Evolutionary conservation across 2,113 vertebrate species (phyloP).

Genomic region (Halichoerus grypus): DNA sequence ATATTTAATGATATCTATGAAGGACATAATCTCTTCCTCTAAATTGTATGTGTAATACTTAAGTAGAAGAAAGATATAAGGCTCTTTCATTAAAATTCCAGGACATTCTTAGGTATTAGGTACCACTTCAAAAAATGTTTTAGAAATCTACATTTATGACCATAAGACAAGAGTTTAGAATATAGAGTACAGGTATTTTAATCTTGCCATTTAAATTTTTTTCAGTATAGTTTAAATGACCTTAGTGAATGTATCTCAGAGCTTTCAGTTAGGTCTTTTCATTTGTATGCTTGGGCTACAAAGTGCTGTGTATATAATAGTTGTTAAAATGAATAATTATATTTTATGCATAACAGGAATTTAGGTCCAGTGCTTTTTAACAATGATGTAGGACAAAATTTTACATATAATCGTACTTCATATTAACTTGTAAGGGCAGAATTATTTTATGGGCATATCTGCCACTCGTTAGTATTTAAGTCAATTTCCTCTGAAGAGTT

Average conservation of each 20-base stretch:
- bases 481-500: slow-evolving; percentile 43
- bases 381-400: slow-evolving; percentile 35
- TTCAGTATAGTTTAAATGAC: slow-evolving; percentile 31
- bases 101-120: background rate
- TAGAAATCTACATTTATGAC: background rate
- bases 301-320: background rate
- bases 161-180: background rate
- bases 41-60: background rate
- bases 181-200: background rate
- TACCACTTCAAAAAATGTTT: slow-evolving; percentile 21
- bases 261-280: background rate
- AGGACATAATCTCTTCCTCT: background rate
- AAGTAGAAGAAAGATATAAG: background rate
- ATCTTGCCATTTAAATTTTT: background rate
- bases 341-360: slow-evolving; percentile 49
- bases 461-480: slow-evolving; percentile 57
- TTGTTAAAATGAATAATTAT: slow-evolving; percentile 46
- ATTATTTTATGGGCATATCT: slow-evolving; percentile 62
- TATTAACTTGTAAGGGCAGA: slow-evolving; percentile 49
- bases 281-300: background rate
- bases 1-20: background rate
- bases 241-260: background rate
- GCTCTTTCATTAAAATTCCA: slow-evolving; percentile 5
- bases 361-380: slow-evolving; percentile 25
- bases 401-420: slow-evolving; percentile 20